These are phyloP conservation scores for Macroglossus sobrinus DNA, from an alignment of 2,113 vertebrate species.

Conservation along the genomic window DNA sequence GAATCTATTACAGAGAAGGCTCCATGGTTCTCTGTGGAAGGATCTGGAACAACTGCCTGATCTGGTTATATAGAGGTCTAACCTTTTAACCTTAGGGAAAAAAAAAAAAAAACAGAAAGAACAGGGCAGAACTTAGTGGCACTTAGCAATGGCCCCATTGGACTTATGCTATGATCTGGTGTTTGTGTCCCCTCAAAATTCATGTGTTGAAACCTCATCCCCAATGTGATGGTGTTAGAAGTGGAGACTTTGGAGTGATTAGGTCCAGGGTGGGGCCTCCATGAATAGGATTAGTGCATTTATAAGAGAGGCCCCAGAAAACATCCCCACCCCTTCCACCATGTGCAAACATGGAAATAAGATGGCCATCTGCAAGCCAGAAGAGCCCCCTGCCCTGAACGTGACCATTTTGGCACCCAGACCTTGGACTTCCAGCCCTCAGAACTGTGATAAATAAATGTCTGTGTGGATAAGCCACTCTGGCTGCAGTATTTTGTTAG, in stretches of 20 bases:
- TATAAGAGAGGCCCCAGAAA: not conserved
- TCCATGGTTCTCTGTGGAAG: not conserved
- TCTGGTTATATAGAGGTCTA: not conserved
- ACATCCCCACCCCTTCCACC: not conserved
- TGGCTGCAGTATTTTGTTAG: not conserved
- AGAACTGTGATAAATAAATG: not conserved
- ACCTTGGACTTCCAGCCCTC: not conserved
- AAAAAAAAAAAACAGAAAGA: not conserved
- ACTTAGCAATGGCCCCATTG: not conserved
- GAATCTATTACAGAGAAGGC: not conserved
- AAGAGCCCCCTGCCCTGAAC: not conserved
- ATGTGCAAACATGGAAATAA: not conserved
- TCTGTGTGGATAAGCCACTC: not conserved
- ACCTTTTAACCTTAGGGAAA: not conserved
- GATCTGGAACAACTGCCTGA: accelerated
- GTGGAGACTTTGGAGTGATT: not conserved
- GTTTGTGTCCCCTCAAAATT: not conserved
- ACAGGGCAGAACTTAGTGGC: not conserved
- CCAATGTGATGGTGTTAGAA: not conserved
- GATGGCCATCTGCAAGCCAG: accelerated
- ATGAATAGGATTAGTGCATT: not conserved
- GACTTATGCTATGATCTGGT: not conserved
- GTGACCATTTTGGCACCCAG: not conserved
- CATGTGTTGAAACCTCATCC: not conserved
- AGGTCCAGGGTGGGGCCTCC: not conserved